Conservation (phyloP, 2,113 vertebrate species). For the Sinocyclocheilus rhinocerous region DNA sequence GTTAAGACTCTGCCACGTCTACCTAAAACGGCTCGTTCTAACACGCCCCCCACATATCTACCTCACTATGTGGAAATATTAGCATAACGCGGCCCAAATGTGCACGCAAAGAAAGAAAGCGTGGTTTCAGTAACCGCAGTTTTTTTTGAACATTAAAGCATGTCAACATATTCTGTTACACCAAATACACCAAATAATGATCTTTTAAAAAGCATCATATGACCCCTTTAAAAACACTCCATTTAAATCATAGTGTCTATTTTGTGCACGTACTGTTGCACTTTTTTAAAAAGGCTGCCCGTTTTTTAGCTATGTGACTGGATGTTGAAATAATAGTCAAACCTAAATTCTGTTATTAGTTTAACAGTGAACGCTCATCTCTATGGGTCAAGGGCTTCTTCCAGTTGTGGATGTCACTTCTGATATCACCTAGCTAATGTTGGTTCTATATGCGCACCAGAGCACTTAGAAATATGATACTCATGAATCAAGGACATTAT, state of each 20-base stretch:
- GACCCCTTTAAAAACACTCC: neutral
- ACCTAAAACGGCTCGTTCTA: no score
- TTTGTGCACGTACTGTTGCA: neutral
- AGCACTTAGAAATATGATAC: neutral
- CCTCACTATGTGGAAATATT: no score
- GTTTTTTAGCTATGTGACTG: conserved; percentile 59
- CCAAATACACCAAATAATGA: no score
- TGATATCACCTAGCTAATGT: neutral
- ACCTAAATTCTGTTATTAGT: conserved; percentile 64
- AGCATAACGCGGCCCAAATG: no score
- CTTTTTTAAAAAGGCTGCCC: neutral
- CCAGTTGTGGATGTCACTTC: neutral
- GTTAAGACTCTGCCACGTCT: no score
- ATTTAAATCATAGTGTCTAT: neutral
- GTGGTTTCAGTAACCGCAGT: no score
- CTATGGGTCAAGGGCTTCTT: neutral
- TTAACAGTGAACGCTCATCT: conserved; percentile 29
- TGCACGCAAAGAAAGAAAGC: no score
- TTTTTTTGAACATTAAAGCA: no score
- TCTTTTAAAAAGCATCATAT: no score
- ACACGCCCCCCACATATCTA: no score
- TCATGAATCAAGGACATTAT: neutral
- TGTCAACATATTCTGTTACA: no score
- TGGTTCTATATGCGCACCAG: neutral
- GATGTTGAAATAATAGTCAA: conserved; percentile 56